phyloP scores from a whole-genome alignment of 2,888 invertebrate species.

The Anoplius nigerrimus region DNA sequence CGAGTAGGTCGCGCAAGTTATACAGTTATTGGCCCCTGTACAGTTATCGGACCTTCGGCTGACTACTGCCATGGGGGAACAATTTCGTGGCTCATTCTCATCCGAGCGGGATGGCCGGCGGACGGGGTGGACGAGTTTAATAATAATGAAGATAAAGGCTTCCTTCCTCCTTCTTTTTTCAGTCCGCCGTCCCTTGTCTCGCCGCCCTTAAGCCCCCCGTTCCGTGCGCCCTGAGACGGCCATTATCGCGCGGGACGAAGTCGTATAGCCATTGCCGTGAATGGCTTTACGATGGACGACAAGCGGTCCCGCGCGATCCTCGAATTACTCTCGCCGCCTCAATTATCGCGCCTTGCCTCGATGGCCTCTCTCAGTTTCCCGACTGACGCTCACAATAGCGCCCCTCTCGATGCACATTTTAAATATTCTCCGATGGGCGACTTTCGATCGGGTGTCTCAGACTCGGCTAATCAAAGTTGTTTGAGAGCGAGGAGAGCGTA shows the following conservation, averaged over 20 bases:
- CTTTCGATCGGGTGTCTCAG: no score
- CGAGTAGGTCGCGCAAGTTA: slow-evolving; percentile 45
- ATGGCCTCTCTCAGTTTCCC: no score
- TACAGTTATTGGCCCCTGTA: slow-evolving; percentile 59
- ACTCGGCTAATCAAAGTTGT: no score
- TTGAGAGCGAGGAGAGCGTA: no score
- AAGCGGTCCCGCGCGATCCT: slow-evolving; percentile 3
- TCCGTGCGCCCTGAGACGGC: slow-evolving; percentile 24
- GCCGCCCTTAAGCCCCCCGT: background rate
- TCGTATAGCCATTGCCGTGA: slow-evolving; percentile 31
- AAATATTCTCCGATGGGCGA: no score
- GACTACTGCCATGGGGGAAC: slow-evolving; percentile 50
- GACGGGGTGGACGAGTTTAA: slow-evolving; percentile 44
- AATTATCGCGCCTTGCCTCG: no score
- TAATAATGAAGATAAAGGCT: slow-evolving; percentile 56
- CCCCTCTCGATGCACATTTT: no score
- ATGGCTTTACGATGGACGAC: slow-evolving; percentile 39
- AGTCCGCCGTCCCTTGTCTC: background rate
- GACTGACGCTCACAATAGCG: no score
- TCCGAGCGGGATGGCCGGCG: slow-evolving; percentile 11
- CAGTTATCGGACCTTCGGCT: slow-evolving; percentile 50
- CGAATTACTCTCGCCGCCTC: background rate
- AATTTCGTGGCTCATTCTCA: slow-evolving; percentile 60
- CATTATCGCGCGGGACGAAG: slow-evolving; percentile 28
- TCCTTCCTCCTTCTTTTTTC: slow-evolving; percentile 27